Evolutionary conservation across 2,888 invertebrate species (phyloP).

Genomic region (Eremobia ochroleuca): DNA sequence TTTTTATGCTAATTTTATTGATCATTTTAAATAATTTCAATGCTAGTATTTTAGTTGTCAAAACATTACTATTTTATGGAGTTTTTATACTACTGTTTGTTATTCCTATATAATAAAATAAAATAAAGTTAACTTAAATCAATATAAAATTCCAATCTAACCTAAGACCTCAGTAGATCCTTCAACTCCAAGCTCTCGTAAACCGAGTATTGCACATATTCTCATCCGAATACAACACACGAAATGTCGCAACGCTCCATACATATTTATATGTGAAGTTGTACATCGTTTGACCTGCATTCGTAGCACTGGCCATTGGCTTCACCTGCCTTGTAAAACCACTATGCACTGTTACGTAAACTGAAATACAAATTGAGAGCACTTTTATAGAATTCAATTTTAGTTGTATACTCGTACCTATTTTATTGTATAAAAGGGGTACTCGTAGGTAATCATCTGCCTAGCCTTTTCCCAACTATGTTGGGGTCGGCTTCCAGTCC

Average conservation of each 20-base stretch:
- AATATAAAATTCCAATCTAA: background rate
- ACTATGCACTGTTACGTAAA: slow-evolving; percentile 52
- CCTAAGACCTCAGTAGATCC: background rate
- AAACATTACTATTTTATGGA: too few relatives aligned
- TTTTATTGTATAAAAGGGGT: slow-evolving; percentile 10
- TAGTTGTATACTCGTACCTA: slow-evolving; percentile 1
- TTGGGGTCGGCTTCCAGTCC: too few relatives aligned
- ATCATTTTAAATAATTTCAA: too few relatives aligned
- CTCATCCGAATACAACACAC: slow-evolving; percentile 36
- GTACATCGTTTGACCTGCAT: slow-evolving; percentile 69
- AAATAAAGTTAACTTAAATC: background rate
- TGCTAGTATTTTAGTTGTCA: too few relatives aligned
- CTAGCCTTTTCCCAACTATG: too few relatives aligned
- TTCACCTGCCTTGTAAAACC: slow-evolving; percentile 41
- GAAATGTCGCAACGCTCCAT: slow-evolving; percentile 46
- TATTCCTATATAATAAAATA: too few relatives aligned
- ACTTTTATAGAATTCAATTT: slow-evolving; percentile 37
- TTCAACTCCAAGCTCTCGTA: background rate
- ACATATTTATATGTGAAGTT: slow-evolving; percentile 25
- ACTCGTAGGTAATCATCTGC: too few relatives aligned
- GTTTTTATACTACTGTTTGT: too few relatives aligned
- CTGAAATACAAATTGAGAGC: slow-evolving; percentile 34
- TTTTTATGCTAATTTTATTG: too few relatives aligned
- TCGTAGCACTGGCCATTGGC: slow-evolving; percentile 52
- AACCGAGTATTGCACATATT: slow-evolving; percentile 34